phyloP scores from a whole-genome alignment of 2,888 invertebrate genomes.

The Cryptophagus acutangulus region DNA sequence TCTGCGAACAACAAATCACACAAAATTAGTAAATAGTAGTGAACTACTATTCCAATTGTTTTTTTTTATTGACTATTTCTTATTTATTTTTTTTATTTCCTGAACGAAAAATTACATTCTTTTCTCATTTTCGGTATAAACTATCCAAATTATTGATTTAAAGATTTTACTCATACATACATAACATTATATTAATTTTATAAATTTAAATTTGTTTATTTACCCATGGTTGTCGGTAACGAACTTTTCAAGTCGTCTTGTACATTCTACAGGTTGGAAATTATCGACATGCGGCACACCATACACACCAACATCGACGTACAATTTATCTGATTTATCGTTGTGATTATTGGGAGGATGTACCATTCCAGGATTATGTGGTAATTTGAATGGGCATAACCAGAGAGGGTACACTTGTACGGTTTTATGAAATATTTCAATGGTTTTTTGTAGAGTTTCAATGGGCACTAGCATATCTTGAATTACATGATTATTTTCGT shows the following conservation, averaged over 20 bases:
- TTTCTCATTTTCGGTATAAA: neutral
- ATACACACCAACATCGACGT: conserved; percentile 77
- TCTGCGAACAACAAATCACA: conserved; percentile 40
- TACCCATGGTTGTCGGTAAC: conserved; percentile 63
- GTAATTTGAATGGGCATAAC: conserved; percentile 75
- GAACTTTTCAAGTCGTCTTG: conserved; percentile 64
- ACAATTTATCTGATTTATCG: conserved; percentile 48
- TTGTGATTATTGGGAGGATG: conserved; percentile 47
- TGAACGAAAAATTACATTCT: neutral
- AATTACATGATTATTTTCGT: conserved; percentile 72
- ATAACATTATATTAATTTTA: neutral
- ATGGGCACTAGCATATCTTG: conserved; percentile 79
- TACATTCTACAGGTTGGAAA: conserved; percentile 61
- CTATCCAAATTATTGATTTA: neutral
- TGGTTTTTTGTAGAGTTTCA: conserved; percentile 53
- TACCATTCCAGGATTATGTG: conserved; percentile 66
- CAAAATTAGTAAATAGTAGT: neutral
- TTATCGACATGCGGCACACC: conserved; percentile 63
- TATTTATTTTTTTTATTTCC: neutral
- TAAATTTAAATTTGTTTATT: conserved; percentile 17
- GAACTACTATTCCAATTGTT: conserved; percentile 4
- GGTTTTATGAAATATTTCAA: conserved; percentile 62
- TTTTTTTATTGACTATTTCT: neutral
- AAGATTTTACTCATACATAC: neutral
- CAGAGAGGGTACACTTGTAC: conserved; percentile 71